Conservation (phyloP, 2,888 invertebrate species). For the Platerodrilus igneus region DNA sequence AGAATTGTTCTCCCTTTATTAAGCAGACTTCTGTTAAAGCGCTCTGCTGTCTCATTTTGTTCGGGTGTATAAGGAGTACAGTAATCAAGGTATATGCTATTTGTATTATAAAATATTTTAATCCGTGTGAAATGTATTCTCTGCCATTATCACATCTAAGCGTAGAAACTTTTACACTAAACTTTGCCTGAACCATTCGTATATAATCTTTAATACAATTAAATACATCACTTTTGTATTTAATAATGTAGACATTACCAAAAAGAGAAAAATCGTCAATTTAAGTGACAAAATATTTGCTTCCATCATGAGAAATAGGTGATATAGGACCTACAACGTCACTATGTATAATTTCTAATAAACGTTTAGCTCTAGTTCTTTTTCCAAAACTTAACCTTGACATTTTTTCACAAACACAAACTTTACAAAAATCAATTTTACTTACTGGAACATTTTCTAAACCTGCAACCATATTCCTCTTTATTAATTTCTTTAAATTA, state of each 20-base stretch:
- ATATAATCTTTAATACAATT: not conserved
- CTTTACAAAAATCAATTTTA: slow-evolving; percentile 5
- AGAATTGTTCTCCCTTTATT: slow-evolving; percentile 3
- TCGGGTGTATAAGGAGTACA: slow-evolving; percentile 1
- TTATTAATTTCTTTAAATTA: slow-evolving; percentile 2
- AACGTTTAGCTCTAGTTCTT: not conserved
- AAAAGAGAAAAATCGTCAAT: slow-evolving; percentile 3
- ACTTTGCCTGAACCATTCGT: not conserved
- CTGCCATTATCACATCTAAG: slow-evolving; percentile 4
- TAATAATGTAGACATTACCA: not conserved
- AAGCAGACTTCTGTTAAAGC: slow-evolving; percentile 1
- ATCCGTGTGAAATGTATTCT: too few species aligned
- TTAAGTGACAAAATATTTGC: not conserved
- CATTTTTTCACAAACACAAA: slow-evolving; percentile 1
- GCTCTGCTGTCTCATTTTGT: slow-evolving; percentile 1
- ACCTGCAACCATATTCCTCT: not conserved
- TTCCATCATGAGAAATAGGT: slow-evolving; percentile 1
- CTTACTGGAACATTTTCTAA: not conserved
- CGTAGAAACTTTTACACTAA: not conserved
- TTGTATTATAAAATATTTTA: too few species aligned
- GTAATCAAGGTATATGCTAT: too few species aligned
- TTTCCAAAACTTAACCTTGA: not conserved
- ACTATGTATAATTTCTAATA: slow-evolving; percentile 1
- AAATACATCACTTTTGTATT: slow-evolving; percentile 4
- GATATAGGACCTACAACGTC: slow-evolving; percentile 1